phyloP scores from a whole-genome alignment of 2,113 vertebrate species.

The Neogobius melanostomus region DNA sequence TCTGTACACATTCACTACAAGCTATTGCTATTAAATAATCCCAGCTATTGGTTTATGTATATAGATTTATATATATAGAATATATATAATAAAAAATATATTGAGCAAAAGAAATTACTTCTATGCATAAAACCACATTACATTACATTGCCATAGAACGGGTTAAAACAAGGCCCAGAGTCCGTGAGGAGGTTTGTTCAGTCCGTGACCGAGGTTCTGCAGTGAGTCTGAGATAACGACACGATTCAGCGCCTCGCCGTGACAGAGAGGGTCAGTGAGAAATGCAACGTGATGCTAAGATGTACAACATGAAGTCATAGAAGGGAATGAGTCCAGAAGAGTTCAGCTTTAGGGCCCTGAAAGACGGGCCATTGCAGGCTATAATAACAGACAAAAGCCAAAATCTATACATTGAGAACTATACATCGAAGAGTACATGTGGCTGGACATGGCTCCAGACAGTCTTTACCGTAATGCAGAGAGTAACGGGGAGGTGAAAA shows the following conservation, averaged over 20 bases:
- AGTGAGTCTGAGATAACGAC: conserved; percentile 36
- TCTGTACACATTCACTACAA: conserved; percentile 88
- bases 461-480: conserved; percentile 67
- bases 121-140: conserved; percentile 76
- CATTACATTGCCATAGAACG: conserved; percentile 71
- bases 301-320: conserved; percentile 23
- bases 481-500: conserved; percentile 44
- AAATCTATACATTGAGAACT: conserved; percentile 77
- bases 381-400: conserved; percentile 70
- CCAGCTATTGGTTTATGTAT: conserved; percentile 80
- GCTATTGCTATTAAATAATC: conserved; percentile 96
- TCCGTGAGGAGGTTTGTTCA: conserved; percentile 44
- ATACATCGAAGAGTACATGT: conserved; percentile 69
- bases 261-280: conserved; percentile 19
- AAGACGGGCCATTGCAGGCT: conserved; percentile 53
- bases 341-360: conserved; percentile 48
- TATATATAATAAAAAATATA: conserved; percentile 83
- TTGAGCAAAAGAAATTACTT: conserved; percentile 75
- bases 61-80: conserved; percentile 83
- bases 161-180: conserved; percentile 57
- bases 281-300: conserved; percentile 31
- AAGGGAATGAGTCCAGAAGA: conserved; percentile 49
- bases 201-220: conserved; percentile 33
- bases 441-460: conserved; percentile 66
- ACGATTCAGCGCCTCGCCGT: conserved; percentile 24